Base-by-base conservation (phyloP, 2,113 vertebrate genomes). In the Lathamus discolor region DNA sequence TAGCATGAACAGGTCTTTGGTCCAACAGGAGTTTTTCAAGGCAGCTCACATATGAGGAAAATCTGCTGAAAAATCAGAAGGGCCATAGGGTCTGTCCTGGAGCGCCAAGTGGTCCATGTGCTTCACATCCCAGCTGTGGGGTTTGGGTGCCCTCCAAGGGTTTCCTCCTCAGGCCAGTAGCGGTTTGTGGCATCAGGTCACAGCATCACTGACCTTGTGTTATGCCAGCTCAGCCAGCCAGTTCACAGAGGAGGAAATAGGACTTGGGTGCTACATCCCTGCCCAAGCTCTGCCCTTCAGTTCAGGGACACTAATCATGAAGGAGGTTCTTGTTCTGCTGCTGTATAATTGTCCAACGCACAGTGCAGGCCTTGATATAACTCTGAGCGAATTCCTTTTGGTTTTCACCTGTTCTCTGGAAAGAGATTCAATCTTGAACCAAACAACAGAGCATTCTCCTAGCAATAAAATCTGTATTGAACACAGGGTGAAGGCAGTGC, bases 291-390 rank as follows among this genome's bases (percentile, higher is more conserved):
- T 83, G 68, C 68, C 72, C 43, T 54, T 48, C 0, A 0, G n/a
- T 73, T 86, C 48, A 54, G 35, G 41, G 73, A 61, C 29, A 33
- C 11, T 86, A 85, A 93, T 88, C 88, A 77, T 49, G 52, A 90
- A 87, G 86, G 57, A 88, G 31, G 73, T 8, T 85, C 25, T 94
- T 84, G 16, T n/a, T 91, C 70, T 94, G 43, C 76, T 92, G 57
- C 62, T 95, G 20, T 86, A 9, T 57, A 93, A 95, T 92, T 94
- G 68, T 24, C 28, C 37, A 83, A 27, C 3, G 4, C 22, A 29
- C 17, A 63, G 66, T 57, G 57, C 48, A 75, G 68, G 27, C 29
- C 62, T 86, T 83, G 82, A 88, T 52, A 68, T 37, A 95, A 74
- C 31, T 74, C 62, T 35, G 25, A 59, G 19, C 11, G 23, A 87